phyloP scores from a whole-genome alignment of 2,113 vertebrate species.

The Notiomystis cincta region DNA sequence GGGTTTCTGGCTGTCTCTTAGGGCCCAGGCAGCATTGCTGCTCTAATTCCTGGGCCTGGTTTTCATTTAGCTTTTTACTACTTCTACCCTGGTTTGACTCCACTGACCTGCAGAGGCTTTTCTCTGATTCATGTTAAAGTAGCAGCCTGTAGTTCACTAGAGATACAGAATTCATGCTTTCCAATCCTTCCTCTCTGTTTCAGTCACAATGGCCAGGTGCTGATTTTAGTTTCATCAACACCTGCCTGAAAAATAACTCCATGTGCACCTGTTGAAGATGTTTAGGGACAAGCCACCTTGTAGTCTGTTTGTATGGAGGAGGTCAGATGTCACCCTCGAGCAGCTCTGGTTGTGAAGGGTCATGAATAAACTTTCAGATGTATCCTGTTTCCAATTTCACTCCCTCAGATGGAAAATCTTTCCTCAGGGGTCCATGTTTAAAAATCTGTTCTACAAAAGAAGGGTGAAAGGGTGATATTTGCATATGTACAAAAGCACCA shows the following conservation, averaged over 20 bases:
- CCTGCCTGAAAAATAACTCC: neutral
- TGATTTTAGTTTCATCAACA: neutral
- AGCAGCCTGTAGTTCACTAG: neutral
- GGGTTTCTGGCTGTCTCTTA: slow-evolving; percentile 11
- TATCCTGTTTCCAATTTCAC: neutral
- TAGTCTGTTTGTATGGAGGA: neutral
- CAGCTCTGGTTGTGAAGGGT: neutral
- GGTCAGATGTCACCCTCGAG: rapidly evolving
- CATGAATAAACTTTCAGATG: neutral
- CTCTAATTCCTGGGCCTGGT: neutral
- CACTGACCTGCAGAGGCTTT: neutral
- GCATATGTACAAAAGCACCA: neutral
- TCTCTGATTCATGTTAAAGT: neutral
- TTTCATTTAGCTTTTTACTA: neutral
- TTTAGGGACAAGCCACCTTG: neutral
- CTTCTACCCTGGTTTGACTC: neutral
- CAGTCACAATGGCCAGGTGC: neutral
- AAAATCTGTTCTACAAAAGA: neutral
- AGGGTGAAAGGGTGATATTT: neutral
- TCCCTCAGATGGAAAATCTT: neutral
- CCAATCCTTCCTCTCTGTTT: neutral
- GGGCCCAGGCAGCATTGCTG: neutral
- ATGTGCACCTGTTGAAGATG: neutral
- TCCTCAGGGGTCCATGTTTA: rapidly evolving
- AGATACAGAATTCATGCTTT: neutral